Evolutionary conservation across 2,797 vertebrate species (phyloP).

Genomic region (Calcarius lapponicus): DNA sequence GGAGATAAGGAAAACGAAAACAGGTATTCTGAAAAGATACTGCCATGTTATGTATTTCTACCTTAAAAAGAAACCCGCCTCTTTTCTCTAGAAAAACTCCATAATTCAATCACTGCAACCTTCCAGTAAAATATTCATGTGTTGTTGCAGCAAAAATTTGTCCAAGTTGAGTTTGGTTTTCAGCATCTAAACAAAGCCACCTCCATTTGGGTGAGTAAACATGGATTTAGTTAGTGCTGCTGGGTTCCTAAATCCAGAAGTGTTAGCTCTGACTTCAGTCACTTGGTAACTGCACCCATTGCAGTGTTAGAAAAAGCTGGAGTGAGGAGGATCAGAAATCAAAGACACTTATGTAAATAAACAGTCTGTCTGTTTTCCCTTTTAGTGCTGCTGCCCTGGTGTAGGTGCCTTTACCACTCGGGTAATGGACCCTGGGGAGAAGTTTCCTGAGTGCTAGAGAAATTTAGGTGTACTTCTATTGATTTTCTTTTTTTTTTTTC

Average conservation of each 20-base stretch:
- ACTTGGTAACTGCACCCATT: neutral
- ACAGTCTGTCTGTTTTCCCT: neutral
- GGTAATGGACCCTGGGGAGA: neutral
- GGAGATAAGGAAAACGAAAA: constrained; percentile 58
- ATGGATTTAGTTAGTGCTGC: neutral
- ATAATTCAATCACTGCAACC: neutral
- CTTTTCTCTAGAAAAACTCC: neutral
- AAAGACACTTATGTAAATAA: constrained; percentile 25
- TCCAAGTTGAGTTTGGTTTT: neutral
- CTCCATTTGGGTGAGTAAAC: neutral
- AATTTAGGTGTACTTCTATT: constrained; percentile 35
- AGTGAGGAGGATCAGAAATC: neutral
- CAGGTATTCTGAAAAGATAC: constrained; percentile 4
- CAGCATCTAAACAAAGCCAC: neutral
- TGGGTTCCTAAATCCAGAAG: neutral
- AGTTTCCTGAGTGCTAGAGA: constrained; percentile 10
- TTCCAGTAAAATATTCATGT: neutral
- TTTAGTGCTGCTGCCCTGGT: neutral
- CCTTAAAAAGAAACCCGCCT: neutral
- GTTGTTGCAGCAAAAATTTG: neutral
- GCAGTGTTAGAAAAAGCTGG: neutral
- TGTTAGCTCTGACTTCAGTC: neutral
- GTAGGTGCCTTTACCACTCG: neutral
- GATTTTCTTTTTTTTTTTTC: constrained; percentile 22
- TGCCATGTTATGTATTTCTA: neutral